Evolutionary conservation across 1,140 invertebrate genomes (phyloP).

Genomic region (Drosophila guanche): DNA sequence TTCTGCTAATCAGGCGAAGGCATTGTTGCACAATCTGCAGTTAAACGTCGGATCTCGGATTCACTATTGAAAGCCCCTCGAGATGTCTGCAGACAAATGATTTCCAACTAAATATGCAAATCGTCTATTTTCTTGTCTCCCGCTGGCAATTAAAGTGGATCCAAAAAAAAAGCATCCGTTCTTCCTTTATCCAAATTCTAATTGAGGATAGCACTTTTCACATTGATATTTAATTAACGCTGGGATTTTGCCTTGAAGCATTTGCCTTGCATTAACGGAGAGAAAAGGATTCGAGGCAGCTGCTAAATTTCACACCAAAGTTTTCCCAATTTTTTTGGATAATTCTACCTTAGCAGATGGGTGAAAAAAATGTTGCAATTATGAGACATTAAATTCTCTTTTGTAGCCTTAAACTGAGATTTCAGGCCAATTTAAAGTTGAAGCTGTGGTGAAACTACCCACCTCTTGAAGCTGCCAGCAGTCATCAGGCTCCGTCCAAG

Average conservation of each 20-base stretch:
- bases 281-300: conserved; percentile 13
- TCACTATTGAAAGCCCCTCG: conserved; percentile 35
- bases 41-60: conserved; percentile 37
- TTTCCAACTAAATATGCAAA: conserved; percentile 62
- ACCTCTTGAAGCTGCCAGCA: conserved; percentile 4
- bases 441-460: background rate
- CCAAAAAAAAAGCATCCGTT: background rate
- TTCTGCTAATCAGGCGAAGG: conserved; percentile 55
- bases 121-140: conserved; percentile 17
- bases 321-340: conserved; percentile 30
- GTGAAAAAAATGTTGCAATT: conserved; percentile 1
- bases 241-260: conserved; percentile 39
- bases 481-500: conserved; percentile 21
- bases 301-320: conserved; percentile 46
- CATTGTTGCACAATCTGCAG: conserved; percentile 51
- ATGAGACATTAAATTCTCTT: conserved; percentile 41
- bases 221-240: conserved; percentile 62
- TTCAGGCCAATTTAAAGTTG: background rate
- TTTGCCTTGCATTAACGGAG: background rate
- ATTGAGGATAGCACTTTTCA: conserved; percentile 55
- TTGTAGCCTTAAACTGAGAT: conserved; percentile 12
- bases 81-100: conserved; percentile 55
- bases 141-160: conserved; percentile 15
- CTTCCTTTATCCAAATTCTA: conserved; percentile 48
- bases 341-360: conserved; percentile 26